A percentile compares a stretch with the other conserved stretches of the same genome.
Conservation (phyloP, 2,113 vertebrate genomes). For the Pangasianodon gigas region DNA sequence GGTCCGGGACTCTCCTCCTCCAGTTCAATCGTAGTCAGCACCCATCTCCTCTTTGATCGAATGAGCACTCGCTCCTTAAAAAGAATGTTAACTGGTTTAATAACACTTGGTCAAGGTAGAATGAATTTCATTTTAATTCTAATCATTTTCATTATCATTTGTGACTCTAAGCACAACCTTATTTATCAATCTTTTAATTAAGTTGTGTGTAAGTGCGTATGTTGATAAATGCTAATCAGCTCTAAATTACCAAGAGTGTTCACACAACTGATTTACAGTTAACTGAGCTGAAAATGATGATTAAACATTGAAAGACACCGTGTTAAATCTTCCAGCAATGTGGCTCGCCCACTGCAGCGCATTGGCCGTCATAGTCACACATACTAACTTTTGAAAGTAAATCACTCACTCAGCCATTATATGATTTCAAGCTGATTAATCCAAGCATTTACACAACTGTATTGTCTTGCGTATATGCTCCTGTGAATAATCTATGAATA, state of each 20-base stretch:
- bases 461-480: background rate
- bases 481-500: background rate
- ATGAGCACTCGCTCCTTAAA: slow-evolving; percentile 63
- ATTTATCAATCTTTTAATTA: background rate
- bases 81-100: background rate
- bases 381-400: background rate
- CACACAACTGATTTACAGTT: background rate
- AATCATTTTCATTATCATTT: background rate
- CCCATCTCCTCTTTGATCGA: slow-evolving; percentile 79
- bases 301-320: background rate
- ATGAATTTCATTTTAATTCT: background rate
- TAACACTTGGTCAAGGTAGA: background rate
- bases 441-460: background rate
- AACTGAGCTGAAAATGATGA: background rate
- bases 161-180: background rate
- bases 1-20: slow-evolving; percentile 75
- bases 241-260: background rate
- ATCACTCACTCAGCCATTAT: too few species aligned
- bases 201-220: background rate
- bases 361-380: background rate
- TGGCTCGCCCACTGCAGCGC: background rate
- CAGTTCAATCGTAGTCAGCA: slow-evolving; percentile 78
- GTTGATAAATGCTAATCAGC: background rate
- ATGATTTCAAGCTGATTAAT: background rate
- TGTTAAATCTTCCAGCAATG: background rate